Evolutionary conservation across 2,888 invertebrate species (phyloP), one percentile per base, ranked within the genome.

Genomic region (Phymatocera aterrima): DNA sequence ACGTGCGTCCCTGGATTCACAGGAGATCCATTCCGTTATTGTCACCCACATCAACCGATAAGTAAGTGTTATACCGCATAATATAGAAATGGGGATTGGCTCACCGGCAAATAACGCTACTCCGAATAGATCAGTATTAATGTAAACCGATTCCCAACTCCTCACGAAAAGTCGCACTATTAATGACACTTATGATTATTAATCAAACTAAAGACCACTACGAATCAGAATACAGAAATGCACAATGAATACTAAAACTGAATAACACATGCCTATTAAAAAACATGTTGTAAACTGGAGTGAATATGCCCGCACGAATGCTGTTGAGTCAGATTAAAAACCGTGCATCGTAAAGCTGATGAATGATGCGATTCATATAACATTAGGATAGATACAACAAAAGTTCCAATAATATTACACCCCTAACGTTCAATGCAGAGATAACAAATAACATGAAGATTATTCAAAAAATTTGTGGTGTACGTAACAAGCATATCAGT

Each of bases 11-110:
- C 90, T 37, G 94, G 93, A 70, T 94, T 92, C 83, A 93, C 93
- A 31, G 95, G 96, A 68, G 94, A 95, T 90, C 94, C 94, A 5
- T 93, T 92, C 85, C 88, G 89, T 80, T 91, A 90, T 79, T 93
- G 93, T 86, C 91, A 91, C 83, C 91, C 90, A 21, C 57, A 54
- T 18, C 54, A 34, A 57, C 75, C 54, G 31, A 54, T 60, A 40
- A 75, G 75, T 75, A 75, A 75, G 75, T 75, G 28, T 40, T 21
- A 31, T 24, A 8, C 10, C 57, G 24, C n/a, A 10, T 31, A 34
- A n/a, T 18, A n/a, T 10, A 37, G 18, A 64, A 64, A 64, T 64
- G 1, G 10, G n/a, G 31, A 48, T 48, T 48, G 51, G 48, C 51
- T 72, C 21, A 18, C 10, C 15, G 31, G 28, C 31, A 5, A 24